These are phyloP conservation scores for Adelosebastes latens DNA, from an alignment of 2,797 vertebrate species.

Conservation along the genomic window DNA sequence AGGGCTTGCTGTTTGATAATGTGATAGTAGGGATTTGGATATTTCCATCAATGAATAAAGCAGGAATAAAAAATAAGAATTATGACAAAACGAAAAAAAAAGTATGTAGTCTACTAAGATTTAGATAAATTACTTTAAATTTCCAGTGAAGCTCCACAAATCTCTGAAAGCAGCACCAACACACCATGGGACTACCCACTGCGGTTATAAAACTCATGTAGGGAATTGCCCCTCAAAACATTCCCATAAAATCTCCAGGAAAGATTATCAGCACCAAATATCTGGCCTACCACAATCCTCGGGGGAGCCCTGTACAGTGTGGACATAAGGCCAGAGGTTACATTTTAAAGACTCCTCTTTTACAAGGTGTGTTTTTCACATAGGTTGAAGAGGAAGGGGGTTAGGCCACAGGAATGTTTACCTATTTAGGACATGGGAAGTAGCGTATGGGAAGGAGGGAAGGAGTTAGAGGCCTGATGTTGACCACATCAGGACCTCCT, in stretches of 20 bases:
- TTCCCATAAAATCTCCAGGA: constrained; percentile 58
- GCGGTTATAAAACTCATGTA: constrained; percentile 14
- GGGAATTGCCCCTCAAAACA: constrained; percentile 25
- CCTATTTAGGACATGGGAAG: constrained; percentile 59
- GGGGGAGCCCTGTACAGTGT: constrained; percentile 41
- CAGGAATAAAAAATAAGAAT: neutral
- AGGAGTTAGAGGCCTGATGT: constrained; percentile 16
- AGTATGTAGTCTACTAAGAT: neutral
- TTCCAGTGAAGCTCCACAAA: neutral
- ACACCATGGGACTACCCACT: neutral
- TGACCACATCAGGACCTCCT: constrained; percentile 22
- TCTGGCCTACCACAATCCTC: constrained; percentile 45
- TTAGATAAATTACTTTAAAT: neutral
- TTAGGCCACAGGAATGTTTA: constrained; percentile 73
- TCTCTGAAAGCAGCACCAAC: neutral
- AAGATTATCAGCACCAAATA: constrained; percentile 63
- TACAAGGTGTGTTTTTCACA: constrained; percentile 52
- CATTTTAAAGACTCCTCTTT: constrained; percentile 52
- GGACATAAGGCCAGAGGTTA: constrained; percentile 46
- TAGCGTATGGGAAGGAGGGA: constrained; percentile 2
- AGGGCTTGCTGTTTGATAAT: neutral
- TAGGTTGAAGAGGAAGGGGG: constrained; percentile 49
- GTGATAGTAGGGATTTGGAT: neutral
- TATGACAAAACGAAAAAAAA: neutral
- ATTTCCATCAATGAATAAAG: neutral